Evolutionary conservation across 2,113 vertebrate species (phyloP), one percentile per base, ranked within the genome.

Genomic region (Orcinus orca): DNA sequence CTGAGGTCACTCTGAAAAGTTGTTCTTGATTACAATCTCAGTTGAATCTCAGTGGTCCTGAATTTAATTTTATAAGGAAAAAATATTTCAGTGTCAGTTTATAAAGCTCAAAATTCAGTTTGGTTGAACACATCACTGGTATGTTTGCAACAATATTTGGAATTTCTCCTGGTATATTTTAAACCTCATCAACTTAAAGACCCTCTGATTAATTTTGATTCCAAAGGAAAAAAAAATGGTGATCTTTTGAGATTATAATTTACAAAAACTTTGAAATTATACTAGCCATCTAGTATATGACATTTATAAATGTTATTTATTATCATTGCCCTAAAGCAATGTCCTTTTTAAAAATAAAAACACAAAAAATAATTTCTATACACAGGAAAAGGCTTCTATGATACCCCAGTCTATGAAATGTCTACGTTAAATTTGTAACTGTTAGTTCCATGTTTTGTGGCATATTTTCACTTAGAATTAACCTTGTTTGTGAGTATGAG

Each of bases 241-340:
- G 60, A 71, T 9, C 44, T 86, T 68, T 38, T 86, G 53, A 94
- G 26, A 90, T 26, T 90, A 25, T 73, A 92, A 94, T 73, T 68
- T 90, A 90, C 70, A n/a, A 62, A 80, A 4, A 17, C 5, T 90
- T 97, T 93, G 33, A 80, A 94, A 83, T 77, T 50, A 62, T 58
- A 36, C 23, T 62, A 92, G 55, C 55, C 3, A 73, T 60, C 41
- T 73, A 71, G 10, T 62, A 50, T 92, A 73, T 73, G 44, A 63
- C 53, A 60, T 71, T 90, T 91, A 36, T 79, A 95, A 91, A 87
- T 86, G 25, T 33, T 77, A 41, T 92, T 92, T 89, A 68, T 82
- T 80, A 83, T 62, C 4, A 83, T 18, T 67, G 60, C 5, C 91
- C 41, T 73, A 73, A 65, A 87, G 36, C 36, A 88, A 77, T 62